Evolutionary conservation across 64 coral and sea anemone species (phyloP).

Genomic region (Montipora foliosa): DNA sequence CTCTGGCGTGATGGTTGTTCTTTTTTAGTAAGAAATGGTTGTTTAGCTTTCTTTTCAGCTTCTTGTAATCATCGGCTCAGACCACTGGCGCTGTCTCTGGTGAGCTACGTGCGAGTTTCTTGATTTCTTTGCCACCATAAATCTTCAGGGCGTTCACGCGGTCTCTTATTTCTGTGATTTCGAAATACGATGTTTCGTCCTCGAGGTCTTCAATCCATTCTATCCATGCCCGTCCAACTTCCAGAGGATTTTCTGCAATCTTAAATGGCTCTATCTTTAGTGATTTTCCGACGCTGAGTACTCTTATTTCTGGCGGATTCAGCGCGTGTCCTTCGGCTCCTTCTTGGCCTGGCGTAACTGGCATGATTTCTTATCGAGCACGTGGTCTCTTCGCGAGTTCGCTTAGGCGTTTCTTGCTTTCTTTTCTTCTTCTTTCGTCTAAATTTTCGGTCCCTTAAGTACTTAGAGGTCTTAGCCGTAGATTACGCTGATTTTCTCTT

Average conservation of each 20-base stretch:
- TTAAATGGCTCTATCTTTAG: conserved; percentile 67
- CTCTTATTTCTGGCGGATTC: background rate
- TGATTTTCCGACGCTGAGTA: background rate
- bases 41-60: no score
- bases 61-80: no score
- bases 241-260: conserved; percentile 46
- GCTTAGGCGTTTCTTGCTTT: no score
- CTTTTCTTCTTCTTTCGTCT: background rate
- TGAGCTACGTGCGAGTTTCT: no score
- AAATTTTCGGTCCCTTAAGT: background rate
- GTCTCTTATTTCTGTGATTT: no score
- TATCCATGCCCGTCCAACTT: background rate
- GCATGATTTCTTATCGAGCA: conserved; percentile 9
- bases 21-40: no score
- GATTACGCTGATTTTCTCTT: background rate
- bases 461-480: background rate
- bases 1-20: no score
- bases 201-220: no score
- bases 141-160: no score
- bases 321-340: background rate
- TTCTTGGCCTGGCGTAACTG: background rate
- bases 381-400: background rate
- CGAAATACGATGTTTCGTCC: no score
- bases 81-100: no score
- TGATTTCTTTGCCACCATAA: no score